A percentile compares a stretch with the other conserved stretches of the same genome.
Evolutionary conservation across 2,797 vertebrate genomes (phyloP).

Genomic region (Emydoidea blandingii): DNA sequence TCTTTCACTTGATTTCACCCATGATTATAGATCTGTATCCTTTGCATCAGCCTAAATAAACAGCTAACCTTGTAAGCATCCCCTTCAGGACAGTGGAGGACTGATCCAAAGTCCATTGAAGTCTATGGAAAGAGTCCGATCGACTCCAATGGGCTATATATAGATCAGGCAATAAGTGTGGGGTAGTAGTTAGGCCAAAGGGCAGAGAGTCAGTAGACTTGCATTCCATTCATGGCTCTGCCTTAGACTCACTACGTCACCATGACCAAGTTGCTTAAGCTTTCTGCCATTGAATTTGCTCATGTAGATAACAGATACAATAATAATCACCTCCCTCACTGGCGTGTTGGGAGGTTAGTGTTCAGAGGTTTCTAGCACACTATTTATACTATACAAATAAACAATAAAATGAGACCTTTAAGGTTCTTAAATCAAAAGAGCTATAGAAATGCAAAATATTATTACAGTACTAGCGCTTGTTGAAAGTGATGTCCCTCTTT

Average conservation of each 20-base stretch:
- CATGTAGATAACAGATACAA: neutral
- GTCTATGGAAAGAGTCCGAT: neutral
- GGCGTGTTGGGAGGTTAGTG: neutral
- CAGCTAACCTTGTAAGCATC: neutral
- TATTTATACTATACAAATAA: neutral
- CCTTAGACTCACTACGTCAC: neutral
- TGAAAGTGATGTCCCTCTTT: neutral
- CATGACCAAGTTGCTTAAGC: neutral
- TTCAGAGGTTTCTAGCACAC: neutral
- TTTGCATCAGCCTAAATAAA: neutral
- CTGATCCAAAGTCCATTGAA: neutral
- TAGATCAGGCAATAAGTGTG: neutral
- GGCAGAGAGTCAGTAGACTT: neutral
- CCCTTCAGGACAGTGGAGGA: neutral
- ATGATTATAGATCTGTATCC: neutral
- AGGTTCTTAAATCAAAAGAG: neutral
- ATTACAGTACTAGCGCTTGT: neutral
- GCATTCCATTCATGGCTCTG: neutral
- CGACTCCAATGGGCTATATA: neutral
- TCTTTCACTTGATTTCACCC: constrained; percentile 4
- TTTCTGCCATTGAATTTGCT: neutral
- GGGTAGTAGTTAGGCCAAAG: neutral
- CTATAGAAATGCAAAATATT: neutral
- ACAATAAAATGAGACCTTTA: neutral
- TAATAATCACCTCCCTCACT: neutral